These are phyloP conservation scores for Apodemia zela DNA, from an alignment of 2,888 invertebrate species.

Conservation along the genomic window DNA sequence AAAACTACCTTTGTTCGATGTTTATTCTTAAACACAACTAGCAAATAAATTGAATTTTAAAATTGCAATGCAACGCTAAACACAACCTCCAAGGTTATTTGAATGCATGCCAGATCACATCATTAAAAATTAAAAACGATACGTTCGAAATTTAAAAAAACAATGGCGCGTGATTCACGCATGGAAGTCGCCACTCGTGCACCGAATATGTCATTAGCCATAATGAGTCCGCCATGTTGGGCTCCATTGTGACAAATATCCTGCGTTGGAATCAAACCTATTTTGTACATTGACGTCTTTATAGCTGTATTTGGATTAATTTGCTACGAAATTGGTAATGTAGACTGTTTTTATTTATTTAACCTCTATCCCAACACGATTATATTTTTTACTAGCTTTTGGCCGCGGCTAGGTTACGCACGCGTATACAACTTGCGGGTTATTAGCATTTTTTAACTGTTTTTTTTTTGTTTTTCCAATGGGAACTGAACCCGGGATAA, in stretches of 20 bases:
- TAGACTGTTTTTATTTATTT: background rate
- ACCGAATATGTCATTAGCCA: conserved; percentile 53
- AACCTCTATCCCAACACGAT: background rate
- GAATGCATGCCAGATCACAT: conserved; percentile 24
- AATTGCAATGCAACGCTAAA: background rate
- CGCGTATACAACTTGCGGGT: too few species aligned
- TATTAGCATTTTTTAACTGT: too few species aligned
- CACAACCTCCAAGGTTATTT: conserved; percentile 16
- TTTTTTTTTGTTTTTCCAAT: too few species aligned
- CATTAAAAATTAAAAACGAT: conserved; percentile 32
- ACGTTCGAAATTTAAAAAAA: conserved; percentile 33
- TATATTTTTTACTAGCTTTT: too few species aligned
- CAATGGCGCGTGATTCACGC: conserved; percentile 51
- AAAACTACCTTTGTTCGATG: too few species aligned
- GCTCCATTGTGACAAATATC: conserved; percentile 57
- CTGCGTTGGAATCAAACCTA: conserved; percentile 36
- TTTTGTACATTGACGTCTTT: conserved; percentile 42
- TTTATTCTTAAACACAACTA: background rate
- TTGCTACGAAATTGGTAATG: conserved; percentile 18
- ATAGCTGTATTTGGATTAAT: conserved; percentile 19
- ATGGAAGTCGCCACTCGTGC: conserved; percentile 57
- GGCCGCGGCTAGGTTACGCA: too few species aligned
- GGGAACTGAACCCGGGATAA: too few species aligned
- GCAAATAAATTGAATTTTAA: background rate
- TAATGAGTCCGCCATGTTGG: conserved; percentile 31